These are phyloP conservation scores for Puffinus mauretanicus DNA, from an alignment of 2,113 vertebrate species.

Conservation along the genomic window DNA sequence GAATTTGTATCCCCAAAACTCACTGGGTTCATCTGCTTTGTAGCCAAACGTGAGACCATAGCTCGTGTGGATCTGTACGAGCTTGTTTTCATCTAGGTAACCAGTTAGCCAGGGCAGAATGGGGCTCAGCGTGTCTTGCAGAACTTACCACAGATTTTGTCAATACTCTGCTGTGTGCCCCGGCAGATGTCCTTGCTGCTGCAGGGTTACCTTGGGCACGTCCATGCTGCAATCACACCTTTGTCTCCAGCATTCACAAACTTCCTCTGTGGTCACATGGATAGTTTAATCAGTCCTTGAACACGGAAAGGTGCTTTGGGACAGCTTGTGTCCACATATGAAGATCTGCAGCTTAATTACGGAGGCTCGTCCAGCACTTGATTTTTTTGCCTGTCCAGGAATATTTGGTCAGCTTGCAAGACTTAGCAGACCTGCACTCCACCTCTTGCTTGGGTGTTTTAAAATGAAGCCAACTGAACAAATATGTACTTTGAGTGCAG, in stretches of 20 bases:
- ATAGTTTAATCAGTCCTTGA: neutral
- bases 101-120: neutral
- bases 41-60: fast-evolving
- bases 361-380: neutral
- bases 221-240: neutral
- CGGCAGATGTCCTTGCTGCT: neutral
- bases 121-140: neutral
- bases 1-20: neutral
- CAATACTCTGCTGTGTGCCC: fast-evolving
- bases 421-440: neutral
- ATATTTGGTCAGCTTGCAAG: neutral
- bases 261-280: neutral
- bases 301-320: neutral
- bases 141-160: neutral
- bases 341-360: neutral
- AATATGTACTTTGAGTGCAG: neutral
- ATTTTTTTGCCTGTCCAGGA: neutral
- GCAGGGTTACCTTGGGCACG: neutral
- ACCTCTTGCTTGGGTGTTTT: neutral
- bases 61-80: neutral
- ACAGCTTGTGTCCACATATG: neutral
- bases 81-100: neutral
- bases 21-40: neutral
- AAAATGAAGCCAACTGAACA: neutral
- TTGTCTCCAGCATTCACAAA: neutral